A percentile compares a stretch with the other conserved stretches of the same genome.
Conservation (phyloP, 1,140 invertebrate genomes). For the Penaeus japonicus region DNA sequence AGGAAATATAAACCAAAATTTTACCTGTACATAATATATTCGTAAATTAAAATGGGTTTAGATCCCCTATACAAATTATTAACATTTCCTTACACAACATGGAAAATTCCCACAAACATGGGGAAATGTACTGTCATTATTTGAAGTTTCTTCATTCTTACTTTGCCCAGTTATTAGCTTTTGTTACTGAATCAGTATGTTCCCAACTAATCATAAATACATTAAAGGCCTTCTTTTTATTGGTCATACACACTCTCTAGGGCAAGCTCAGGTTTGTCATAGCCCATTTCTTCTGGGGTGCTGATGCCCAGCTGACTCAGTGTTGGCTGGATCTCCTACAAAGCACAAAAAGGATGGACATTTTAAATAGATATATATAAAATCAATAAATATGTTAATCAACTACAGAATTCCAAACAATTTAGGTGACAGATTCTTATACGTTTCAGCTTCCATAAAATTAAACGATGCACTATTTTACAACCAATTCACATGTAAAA, state of each 20-base stretch:
- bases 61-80: slow-evolving; percentile 40
- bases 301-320: slow-evolving; percentile 91
- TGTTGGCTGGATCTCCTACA: slow-evolving; percentile 90
- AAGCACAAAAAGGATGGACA: slow-evolving; percentile 27
- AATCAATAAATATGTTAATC: background rate
- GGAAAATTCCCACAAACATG: background rate
- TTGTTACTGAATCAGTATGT: too few relatives aligned
- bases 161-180: too few relatives aligned
- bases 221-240: background rate
- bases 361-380: background rate
- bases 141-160: background rate
- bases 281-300: slow-evolving; percentile 95
- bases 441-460: too few relatives aligned
- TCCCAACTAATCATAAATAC: background rate
- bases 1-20: background rate
- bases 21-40: slow-evolving; percentile 51
- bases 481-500: background rate
- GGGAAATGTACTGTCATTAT: background rate
- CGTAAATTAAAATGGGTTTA: background rate
- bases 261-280: slow-evolving; percentile 95
- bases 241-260: slow-evolving; percentile 76
- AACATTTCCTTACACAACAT: background rate
- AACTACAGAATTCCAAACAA: too few relatives aligned
- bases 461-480: background rate
- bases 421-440: too few relatives aligned